These are phyloP conservation scores for Cyanoliseus patagonus DNA, from an alignment of 2,113 vertebrate genomes.

Conservation along the genomic window DNA sequence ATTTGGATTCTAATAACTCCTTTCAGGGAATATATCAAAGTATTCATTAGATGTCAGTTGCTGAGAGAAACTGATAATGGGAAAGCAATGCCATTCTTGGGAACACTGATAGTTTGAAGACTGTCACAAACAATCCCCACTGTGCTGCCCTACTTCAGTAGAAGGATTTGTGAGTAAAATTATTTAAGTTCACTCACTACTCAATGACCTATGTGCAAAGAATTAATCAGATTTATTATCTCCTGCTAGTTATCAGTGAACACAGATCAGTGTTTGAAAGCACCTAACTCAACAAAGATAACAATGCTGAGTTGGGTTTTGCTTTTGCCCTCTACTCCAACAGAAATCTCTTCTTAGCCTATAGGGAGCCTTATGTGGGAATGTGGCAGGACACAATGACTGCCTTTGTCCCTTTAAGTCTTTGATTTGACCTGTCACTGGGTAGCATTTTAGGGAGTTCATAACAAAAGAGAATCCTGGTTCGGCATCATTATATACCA, in stretches of 20 bases:
- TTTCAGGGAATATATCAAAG: conserved; percentile 1
- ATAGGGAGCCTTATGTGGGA: background rate
- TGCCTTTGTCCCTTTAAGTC: background rate
- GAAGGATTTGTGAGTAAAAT: background rate
- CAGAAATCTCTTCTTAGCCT: background rate
- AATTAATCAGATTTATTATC: background rate
- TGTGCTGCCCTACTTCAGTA: background rate
- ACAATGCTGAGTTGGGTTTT: background rate
- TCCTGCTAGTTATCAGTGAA: background rate
- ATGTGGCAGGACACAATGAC: background rate
- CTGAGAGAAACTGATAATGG: background rate
- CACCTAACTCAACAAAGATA: background rate
- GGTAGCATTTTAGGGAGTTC: background rate
- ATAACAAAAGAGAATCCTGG: background rate
- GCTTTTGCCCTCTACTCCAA: background rate
- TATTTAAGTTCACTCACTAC: background rate
- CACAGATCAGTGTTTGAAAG: background rate
- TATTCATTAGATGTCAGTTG: background rate
- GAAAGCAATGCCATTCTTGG: background rate
- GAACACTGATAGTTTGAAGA: background rate
- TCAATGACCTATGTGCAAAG: background rate
- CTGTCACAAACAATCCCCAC: background rate
- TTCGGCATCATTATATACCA: background rate
- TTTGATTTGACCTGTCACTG: background rate
- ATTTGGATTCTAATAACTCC: background rate